Evolutionary conservation across 2,113 vertebrate species (phyloP).

Genomic region (Nycticebus coucang): DNA sequence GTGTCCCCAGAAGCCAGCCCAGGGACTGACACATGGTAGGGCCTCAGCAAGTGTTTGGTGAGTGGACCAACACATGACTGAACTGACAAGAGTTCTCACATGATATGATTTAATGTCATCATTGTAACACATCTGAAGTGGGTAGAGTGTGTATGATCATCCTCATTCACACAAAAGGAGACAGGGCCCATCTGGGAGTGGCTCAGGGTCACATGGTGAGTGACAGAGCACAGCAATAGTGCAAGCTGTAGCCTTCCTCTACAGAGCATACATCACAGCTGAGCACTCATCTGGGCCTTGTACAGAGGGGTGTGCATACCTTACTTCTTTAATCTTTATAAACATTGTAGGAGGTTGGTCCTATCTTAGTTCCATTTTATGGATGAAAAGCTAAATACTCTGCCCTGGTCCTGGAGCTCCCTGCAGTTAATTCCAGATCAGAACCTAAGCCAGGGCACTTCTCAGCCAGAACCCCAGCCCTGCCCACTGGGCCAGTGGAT

Average conservation of each 20-base stretch:
- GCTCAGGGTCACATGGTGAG: no score
- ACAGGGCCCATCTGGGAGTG: not conserved
- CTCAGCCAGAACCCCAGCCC: not conserved
- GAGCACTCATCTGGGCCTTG: not conserved
- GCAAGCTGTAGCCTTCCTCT: accelerated
- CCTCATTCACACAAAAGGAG: not conserved
- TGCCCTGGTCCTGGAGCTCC: not conserved
- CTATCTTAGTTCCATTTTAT: not conserved
- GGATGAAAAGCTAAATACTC: not conserved
- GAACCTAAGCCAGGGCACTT: not conserved
- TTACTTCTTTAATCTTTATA: no score
- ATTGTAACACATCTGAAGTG: accelerated
- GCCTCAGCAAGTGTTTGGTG: accelerated
- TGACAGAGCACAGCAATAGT: not conserved
- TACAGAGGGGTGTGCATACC: accelerated
- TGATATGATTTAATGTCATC: not conserved
- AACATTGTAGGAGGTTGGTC: not conserved
- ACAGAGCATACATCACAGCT: accelerated
- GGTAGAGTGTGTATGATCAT: not conserved
- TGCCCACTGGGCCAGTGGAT: not conserved
- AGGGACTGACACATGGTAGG: accelerated
- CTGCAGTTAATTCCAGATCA: no score
- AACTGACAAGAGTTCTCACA: accelerated
- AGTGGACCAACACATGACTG: not conserved
- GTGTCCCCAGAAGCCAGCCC: not conserved